phyloP scores from a whole-genome alignment of 2,113 vertebrate genomes.

The Microcebus tavaratra region DNA sequence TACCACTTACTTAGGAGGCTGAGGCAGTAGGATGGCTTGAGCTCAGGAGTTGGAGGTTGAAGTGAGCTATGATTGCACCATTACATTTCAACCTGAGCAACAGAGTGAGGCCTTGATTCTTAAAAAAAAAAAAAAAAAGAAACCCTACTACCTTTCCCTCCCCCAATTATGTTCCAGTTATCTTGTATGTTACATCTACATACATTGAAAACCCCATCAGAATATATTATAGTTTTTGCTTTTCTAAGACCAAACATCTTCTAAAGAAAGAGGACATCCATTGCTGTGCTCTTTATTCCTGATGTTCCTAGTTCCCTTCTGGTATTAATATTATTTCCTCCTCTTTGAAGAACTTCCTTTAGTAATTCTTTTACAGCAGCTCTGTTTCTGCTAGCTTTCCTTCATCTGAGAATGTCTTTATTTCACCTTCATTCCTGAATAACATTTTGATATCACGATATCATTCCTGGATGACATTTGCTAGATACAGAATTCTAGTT shows the following conservation, averaged over 20 bases:
- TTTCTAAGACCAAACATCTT: background rate
- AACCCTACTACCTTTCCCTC: background rate
- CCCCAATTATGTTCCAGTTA: background rate
- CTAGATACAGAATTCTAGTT: background rate
- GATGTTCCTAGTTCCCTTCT: background rate
- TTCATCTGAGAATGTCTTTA: background rate
- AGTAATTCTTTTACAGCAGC: background rate
- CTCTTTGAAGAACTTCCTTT: background rate
- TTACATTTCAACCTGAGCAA: no score
- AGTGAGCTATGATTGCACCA: no score
- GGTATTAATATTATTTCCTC: background rate
- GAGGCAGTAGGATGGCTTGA: no score
- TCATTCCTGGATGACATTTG: background rate
- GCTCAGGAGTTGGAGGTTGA: no score
- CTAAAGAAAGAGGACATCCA: background rate
- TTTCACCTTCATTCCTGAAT: background rate
- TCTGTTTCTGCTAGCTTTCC: background rate
- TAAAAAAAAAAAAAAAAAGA: background rate
- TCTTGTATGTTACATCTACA: background rate
- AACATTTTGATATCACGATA: background rate
- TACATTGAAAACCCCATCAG: background rate
- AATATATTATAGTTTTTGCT: background rate
- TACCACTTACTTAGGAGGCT: no score
- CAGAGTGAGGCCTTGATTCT: no score
- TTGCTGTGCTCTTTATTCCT: background rate